Evolutionary conservation across 1,140 invertebrate species (phyloP).

Genomic region (Stegodyphus mimosarum): DNA sequence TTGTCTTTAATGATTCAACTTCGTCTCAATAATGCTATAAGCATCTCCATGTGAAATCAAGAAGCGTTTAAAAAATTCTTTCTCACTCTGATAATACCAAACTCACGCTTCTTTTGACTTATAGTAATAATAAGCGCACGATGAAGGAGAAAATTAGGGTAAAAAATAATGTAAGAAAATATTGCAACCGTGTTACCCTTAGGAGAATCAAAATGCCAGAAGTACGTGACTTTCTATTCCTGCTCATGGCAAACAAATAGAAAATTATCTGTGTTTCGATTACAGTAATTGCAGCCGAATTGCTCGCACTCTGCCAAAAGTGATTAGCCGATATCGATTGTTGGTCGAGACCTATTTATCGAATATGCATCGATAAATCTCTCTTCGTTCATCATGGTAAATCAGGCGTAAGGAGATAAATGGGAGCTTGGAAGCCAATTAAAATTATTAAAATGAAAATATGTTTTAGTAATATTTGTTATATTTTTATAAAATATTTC

Average conservation of each 20-base stretch:
- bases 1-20: no score
- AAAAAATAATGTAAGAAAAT: neutral
- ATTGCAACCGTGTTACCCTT: no score
- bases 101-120: slow-evolving; percentile 10
- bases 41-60: no score
- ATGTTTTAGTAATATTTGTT: no score
- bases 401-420: no score
- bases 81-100: slow-evolving; percentile 35
- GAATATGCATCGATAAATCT: neutral
- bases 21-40: no score
- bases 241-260: slow-evolving; percentile 42
- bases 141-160: neutral
- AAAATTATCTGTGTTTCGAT: slow-evolving; percentile 49
- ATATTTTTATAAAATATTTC: no score
- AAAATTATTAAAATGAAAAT: no score
- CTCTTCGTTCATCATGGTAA: no score
- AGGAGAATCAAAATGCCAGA: slow-evolving; percentile 6
- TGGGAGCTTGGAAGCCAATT: no score
- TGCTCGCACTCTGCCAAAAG: slow-evolving; percentile 28
- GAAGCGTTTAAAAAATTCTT: slow-evolving; percentile 39
- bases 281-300: slow-evolving; percentile 46
- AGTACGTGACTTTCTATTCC: slow-evolving; percentile 25
- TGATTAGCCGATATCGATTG: slow-evolving; percentile 45
- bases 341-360: slow-evolving; percentile 11
- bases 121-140: slow-evolving; percentile 31